Percentiles rank a stretch among this genome's conserved stretches.
Conservation (phyloP, 2,797 vertebrate species). For the Dendrocincla tyrannina region DNA sequence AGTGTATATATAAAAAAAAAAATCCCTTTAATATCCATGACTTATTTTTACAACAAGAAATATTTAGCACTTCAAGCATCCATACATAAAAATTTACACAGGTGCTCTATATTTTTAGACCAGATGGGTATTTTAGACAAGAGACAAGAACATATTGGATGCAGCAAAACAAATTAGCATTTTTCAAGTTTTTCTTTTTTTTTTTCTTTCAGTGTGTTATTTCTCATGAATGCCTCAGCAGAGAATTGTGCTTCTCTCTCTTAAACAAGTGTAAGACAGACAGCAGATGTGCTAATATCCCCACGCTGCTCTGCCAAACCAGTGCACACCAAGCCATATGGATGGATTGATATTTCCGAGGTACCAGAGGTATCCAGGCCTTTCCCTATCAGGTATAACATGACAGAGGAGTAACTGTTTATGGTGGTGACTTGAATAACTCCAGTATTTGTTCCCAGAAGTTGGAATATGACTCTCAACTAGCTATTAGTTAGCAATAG, state of each 20-base stretch:
- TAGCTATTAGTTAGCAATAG: not conserved
- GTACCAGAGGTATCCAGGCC: not conserved
- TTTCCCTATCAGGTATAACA: not conserved
- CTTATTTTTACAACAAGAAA: not conserved
- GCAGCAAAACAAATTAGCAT: not conserved
- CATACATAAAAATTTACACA: not conserved
- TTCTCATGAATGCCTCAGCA: not conserved
- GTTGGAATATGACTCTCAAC: not conserved
- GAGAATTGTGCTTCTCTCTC: not conserved
- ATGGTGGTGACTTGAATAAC: not conserved
- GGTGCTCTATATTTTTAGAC: not conserved
- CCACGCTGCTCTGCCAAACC: not conserved
- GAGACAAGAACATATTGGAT: conserved; percentile 11
- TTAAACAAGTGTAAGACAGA: not conserved
- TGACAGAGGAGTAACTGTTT: not conserved
- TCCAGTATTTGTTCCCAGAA: not conserved
- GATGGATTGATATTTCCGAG: not conserved
- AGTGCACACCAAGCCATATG: not conserved
- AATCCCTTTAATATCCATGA: not conserved
- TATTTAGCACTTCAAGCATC: not conserved
- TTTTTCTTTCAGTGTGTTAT: not conserved
- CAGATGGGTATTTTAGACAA: conserved; percentile 29
- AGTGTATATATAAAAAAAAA: not conserved
- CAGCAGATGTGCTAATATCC: not conserved
- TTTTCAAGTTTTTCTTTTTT: not conserved